phyloP scores from a whole-genome alignment of 2,113 vertebrate genomes.

The Mesocricetus auratus region DNA sequence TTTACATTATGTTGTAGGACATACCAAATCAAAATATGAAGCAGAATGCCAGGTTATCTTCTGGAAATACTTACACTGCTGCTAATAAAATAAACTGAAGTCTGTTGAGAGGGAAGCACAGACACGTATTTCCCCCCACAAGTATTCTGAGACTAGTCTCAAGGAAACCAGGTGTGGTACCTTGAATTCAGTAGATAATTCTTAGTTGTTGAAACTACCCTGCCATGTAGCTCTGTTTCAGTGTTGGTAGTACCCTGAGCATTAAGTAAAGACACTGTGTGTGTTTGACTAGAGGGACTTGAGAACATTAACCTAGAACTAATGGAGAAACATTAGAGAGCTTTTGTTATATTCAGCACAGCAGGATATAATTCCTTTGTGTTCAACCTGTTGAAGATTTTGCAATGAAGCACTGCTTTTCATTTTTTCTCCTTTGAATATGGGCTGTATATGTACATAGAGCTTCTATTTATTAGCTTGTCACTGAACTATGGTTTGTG shows the following conservation, averaged over 20 bases:
- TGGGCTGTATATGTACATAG: neutral
- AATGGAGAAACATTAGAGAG: neutral
- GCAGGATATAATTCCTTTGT: neutral
- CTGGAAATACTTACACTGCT: neutral
- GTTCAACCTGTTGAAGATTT: neutral
- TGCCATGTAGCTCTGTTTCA: neutral
- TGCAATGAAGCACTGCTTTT: neutral
- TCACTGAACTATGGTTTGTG: neutral
- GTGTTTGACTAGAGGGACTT: neutral
- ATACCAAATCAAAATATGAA: neutral
- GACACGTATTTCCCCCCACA: no score
- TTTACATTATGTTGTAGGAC: no score
- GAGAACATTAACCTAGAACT: neutral
- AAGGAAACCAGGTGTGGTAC: neutral
- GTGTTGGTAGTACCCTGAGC: neutral
- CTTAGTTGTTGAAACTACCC: neutral
- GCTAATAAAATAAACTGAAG: neutral
- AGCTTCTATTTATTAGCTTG: neutral
- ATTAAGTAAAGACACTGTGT: fast-evolving
- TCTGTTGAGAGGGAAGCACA: fast-evolving
- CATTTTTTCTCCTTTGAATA: neutral
- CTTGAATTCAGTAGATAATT: fast-evolving
- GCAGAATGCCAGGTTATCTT: neutral
- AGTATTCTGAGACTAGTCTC: neutral
- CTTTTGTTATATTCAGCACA: neutral